Base-by-base conservation (phyloP, 2,797 vertebrate genomes). In the Pseudopleuronectes americanus region DNA sequence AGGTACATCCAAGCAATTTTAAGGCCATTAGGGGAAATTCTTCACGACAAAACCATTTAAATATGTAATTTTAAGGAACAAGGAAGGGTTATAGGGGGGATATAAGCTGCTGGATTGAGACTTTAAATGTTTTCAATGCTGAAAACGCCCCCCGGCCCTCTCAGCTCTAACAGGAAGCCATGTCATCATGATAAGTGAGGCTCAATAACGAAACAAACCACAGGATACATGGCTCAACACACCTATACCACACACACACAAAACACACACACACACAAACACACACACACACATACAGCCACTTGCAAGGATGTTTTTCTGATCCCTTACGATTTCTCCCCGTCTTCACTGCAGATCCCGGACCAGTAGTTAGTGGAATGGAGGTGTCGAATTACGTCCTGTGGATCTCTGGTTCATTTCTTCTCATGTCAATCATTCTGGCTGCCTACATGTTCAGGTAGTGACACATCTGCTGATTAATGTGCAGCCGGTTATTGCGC, bases 121-220 rank as follows among this genome's bases (percentile, higher is more conserved):
- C 76, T 24, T 63, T 48, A 56, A 61, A 64, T 12, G 74, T 24
- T 36, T 59, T 73, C 62, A 6, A 31, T 33, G 33, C 36, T 79
- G 58, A 73, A 82, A 84, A 75, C 72, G 1, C 76, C 76, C 67
- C 77, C 49, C 57, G 58, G 33, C 43, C 72, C 68, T n/a, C 59
- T 83, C 76, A 67, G 79, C 55, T 84, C 84, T 9, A 83, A 86
- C 88, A 90, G 88, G 90, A 91, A 90, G 59, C 45, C 61, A 54
- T 87, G 86, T 83, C 79, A 74, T 71, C 68, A 81, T 74, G 75
- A 69, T 79, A 87, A 77, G 54, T 79, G 74, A 81, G 83, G 49
- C 70, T 63, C n/a, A 79, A 66, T 66, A 88, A 68, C 68, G 61
- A 84, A 76, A 83, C 45, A 73, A 51, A 52, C 62, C 69, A 76